Evolutionary conservation across 2,797 vertebrate species (phyloP).

Genomic region (Alosa sapidissima): DNA sequence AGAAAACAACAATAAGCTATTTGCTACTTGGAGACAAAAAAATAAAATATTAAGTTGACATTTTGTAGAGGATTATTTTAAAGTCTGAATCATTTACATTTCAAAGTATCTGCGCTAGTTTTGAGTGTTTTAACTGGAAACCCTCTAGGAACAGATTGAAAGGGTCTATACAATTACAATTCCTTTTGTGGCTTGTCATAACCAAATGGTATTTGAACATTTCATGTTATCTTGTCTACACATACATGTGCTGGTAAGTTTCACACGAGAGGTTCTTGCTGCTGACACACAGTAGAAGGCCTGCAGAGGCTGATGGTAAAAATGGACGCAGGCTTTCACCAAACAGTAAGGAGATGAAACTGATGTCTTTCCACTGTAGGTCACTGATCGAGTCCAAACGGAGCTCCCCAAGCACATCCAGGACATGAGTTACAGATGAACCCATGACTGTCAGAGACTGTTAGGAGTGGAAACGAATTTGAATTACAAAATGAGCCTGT

Average conservation of each 20-base stretch:
- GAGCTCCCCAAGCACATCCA: conserved; percentile 29
- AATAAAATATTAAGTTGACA: too few relatives aligned
- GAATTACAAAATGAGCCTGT: background rate
- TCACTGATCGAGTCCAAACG: conserved; percentile 4
- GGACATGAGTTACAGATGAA: background rate
- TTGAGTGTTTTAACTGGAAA: too few relatives aligned
- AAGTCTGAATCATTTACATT: too few relatives aligned
- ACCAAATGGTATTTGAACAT: background rate
- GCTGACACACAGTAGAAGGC: conserved; percentile 38
- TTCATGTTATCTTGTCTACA: background rate
- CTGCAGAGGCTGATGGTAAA: conserved; percentile 12
- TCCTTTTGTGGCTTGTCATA: too few relatives aligned
- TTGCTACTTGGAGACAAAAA: too few relatives aligned
- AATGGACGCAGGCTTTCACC: conserved; percentile 28
- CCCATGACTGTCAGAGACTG: background rate
- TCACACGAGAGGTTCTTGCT: conserved; percentile 34
- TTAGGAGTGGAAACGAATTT: background rate
- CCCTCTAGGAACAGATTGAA: too few relatives aligned
- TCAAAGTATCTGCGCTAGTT: too few relatives aligned
- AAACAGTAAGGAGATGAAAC: conserved; percentile 29
- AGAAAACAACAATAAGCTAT: too few relatives aligned
- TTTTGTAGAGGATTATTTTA: too few relatives aligned
- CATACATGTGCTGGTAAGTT: conserved; percentile 35
- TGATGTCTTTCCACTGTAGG: conserved; percentile 6
- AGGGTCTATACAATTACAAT: too few relatives aligned